Evolutionary conservation across 1,140 invertebrate species (phyloP), one percentile per base, ranked within the genome.

Genomic region (Aphaenogaster rudis): DNA sequence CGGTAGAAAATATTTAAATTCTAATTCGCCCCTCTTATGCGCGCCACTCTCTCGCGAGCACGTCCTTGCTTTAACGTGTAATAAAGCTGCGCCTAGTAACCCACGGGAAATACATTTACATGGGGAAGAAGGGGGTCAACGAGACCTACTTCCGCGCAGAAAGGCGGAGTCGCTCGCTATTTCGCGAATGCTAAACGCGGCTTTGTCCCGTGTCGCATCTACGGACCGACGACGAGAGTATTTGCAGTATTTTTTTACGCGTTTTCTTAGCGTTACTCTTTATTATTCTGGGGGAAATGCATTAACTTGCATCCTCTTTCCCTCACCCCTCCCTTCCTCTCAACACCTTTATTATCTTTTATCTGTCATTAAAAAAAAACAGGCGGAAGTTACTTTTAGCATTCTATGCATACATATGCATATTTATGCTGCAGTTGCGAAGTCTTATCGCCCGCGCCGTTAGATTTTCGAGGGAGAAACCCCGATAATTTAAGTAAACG

Each of bases 1-100:
- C 63, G 88, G 57, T 84, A 61, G 69, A 84, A 89, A 85, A 81
- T 85, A 87, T 89, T 89, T 77, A 88, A 88, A 88, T 89, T 85
- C 79, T 89, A 89, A 88, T 89, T 88, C 81, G 82, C 71, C 82
- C 59, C 61, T 71, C 33, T 74, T 36, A 84, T 17, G 45, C 45
- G 48, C 33, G 63, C 48, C 69, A 39, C 67, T 63, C 80, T 82
- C 69, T 36, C 64, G 39, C 45, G 71, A 52, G 61, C 54, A 52
- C n/a, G 48, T 36, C 59, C 80, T 74, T 57, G 69, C 54, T 84
- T 84, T 84, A 84, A 61, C 80, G 80, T 84, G 69, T 84, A 84
- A 84, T 84, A 84, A 84, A 84, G 80, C 80, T 33, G 80, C 80
- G 54, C 69, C 69, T 84, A 84, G 80, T 84, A 84, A 84, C 80